A percentile compares a stretch with the other conserved stretches of the same genome.
Conservation (phyloP, 2,888 invertebrate species). For the Stenotaenia linearis region DNA sequence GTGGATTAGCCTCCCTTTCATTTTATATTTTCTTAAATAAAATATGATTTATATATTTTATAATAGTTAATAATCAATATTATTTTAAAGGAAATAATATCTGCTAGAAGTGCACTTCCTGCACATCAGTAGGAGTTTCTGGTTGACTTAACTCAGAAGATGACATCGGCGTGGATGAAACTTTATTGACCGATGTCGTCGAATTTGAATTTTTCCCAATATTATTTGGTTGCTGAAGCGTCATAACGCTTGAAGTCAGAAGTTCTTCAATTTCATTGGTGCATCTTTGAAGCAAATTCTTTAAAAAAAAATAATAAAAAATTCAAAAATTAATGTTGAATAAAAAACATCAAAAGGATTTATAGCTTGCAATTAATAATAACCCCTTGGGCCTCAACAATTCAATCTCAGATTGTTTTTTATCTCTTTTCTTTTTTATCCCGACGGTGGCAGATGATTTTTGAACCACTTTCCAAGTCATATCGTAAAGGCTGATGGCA, state of each 20-base stretch:
- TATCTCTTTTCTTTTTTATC: neutral
- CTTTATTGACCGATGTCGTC: neutral
- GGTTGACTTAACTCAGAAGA: slow-evolving; percentile 33
- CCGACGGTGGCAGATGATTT: neutral
- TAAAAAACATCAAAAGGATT: neutral
- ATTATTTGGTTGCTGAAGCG: neutral
- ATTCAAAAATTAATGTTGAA: neutral
- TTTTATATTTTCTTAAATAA: neutral
- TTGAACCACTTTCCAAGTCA: neutral
- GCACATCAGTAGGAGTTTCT: slow-evolving; percentile 36
- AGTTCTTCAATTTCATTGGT: slow-evolving; percentile 27
- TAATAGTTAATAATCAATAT: neutral
- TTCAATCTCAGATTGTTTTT: neutral
- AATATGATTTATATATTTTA: neutral
- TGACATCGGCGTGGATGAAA: neutral
- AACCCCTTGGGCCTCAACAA: neutral
- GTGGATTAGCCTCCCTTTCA: neutral
- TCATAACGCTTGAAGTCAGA: slow-evolving; percentile 13
- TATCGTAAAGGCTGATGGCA: neutral
- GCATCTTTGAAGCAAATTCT: slow-evolving; percentile 16
- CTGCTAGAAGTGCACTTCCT: slow-evolving; percentile 33
- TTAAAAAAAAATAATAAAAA: neutral
- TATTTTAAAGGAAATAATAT: neutral
- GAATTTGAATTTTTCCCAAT: neutral
- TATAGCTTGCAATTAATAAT: neutral